A percentile compares a stretch with the other conserved stretches of the same genome.
Evolutionary conservation across 1,140 invertebrate genomes (phyloP).

Genomic region (Hyphantria cunea): DNA sequence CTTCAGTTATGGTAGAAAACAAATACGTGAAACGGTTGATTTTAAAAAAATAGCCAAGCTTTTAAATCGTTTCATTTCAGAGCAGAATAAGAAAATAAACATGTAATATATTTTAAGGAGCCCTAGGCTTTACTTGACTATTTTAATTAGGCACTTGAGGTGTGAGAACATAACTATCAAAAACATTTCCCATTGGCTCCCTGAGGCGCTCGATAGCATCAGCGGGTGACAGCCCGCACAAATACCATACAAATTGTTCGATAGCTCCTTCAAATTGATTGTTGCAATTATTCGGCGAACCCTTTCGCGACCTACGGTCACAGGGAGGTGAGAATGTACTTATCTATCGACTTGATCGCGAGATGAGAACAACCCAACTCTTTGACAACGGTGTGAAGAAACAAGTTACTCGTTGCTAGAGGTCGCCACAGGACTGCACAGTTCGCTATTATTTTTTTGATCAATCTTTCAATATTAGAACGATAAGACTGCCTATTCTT

Average conservation of each 20-base stretch:
- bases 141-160: conserved; percentile 48
- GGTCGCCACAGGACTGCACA: conserved; percentile 59
- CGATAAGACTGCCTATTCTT: conserved; percentile 48
- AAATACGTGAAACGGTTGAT: neutral
- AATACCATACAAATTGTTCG: conserved; percentile 80
- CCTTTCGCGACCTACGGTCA: conserved; percentile 64
- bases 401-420: conserved; percentile 41
- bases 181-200: conserved; percentile 71
- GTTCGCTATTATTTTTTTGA: conserved; percentile 70
- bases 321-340: conserved; percentile 77
- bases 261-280: conserved; percentile 77
- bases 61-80: too few species aligned
- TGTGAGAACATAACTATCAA: conserved; percentile 72
- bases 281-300: conserved; percentile 79
- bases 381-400: conserved; percentile 70
- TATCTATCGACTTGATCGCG: conserved; percentile 67
- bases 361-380: conserved; percentile 54
- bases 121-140: conserved; percentile 11
- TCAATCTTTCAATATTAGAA: conserved; percentile 57
- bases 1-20: neutral
- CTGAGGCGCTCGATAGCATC: conserved; percentile 72
- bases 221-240: conserved; percentile 78
- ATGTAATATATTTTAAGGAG: conserved; percentile 8
- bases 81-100: too few species aligned
- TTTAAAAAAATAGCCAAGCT: too few species aligned